phyloP scores from a whole-genome alignment of 2,113 vertebrate species.

The Lamprologus ornatipinnis region DNA sequence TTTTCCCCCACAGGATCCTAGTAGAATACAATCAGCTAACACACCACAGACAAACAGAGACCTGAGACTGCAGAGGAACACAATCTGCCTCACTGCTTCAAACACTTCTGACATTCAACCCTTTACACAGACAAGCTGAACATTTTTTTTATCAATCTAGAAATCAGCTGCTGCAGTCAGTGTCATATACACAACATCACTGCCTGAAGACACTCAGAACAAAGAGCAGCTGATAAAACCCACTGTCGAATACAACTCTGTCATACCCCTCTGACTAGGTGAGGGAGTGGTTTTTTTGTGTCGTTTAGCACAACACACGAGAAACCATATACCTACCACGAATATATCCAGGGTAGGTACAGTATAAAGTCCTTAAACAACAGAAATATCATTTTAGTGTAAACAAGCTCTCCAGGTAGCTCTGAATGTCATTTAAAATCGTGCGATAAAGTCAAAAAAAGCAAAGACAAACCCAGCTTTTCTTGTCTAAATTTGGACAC shows the following conservation, averaged over 20 bases:
- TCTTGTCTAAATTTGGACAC: not conserved
- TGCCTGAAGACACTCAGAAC: constrained; percentile 7
- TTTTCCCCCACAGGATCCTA: not conserved
- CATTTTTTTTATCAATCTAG: constrained; percentile 10
- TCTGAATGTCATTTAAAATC: not conserved
- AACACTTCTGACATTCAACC: constrained; percentile 41
- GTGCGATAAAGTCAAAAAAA: not conserved
- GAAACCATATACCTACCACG: not conserved
- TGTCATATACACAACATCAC: constrained; percentile 1
- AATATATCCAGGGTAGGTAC: not conserved
- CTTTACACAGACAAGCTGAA: constrained; percentile 1
- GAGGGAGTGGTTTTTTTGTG: not conserved
- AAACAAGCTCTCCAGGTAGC: not conserved
- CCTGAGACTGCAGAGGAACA: constrained; percentile 13
- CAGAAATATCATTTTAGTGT: not conserved
- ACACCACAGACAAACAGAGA: not conserved
- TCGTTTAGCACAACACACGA: not conserved
- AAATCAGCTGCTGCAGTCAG: constrained; percentile 2
- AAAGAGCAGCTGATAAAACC: not conserved
- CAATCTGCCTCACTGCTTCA: constrained; percentile 4
- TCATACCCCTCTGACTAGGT: not conserved
- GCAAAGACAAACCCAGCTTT: not conserved
- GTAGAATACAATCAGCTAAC: not conserved
- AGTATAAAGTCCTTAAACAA: not conserved
- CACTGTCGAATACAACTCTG: not conserved